These are phyloP conservation scores for Antheraea yamamai DNA, from an alignment of 2,888 invertebrate species.

Conservation along the genomic window DNA sequence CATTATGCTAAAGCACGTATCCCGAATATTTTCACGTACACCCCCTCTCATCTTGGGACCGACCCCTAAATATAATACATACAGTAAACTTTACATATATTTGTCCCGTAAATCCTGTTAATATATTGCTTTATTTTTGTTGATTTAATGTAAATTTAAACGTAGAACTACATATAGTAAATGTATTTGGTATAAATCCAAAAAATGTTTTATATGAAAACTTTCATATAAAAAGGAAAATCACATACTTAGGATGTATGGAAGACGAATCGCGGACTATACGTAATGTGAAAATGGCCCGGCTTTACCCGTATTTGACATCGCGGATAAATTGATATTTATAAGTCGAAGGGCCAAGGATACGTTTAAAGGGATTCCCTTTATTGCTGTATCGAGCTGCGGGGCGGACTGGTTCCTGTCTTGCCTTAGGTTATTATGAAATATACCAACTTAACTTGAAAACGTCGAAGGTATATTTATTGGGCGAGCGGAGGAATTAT, in stretches of 20 bases:
- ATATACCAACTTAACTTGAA: constrained; percentile 76
- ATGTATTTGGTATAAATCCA: too few relatives aligned
- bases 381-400: constrained; percentile 72
- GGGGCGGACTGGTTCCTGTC: constrained; percentile 75
- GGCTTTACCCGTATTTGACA: constrained; percentile 74
- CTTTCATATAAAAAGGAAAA: constrained; percentile 39
- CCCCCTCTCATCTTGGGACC: constrained; percentile 72
- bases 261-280: constrained; percentile 64
- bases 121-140: constrained; percentile 82
- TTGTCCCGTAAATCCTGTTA: constrained; percentile 81
- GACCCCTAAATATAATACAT: constrained; percentile 81
- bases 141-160: constrained; percentile 75
- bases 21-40: constrained; percentile 78
- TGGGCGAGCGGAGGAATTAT: constrained; percentile 73
- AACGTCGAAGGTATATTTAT: constrained; percentile 81
- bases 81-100: constrained; percentile 82
- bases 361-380: constrained; percentile 80
- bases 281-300: constrained; percentile 74
- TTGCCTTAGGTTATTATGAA: constrained; percentile 76
- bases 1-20: constrained; percentile 80
- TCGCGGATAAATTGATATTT: constrained; percentile 81
- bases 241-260: not conserved
- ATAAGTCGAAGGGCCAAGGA: constrained; percentile 77
- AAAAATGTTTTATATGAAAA: constrained; percentile 48
- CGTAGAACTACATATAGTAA: constrained; percentile 43